Evolutionary conservation across 2,888 invertebrate species (phyloP), one percentile per base, ranked within the genome.

Genomic region (Erebia ligea): DNA sequence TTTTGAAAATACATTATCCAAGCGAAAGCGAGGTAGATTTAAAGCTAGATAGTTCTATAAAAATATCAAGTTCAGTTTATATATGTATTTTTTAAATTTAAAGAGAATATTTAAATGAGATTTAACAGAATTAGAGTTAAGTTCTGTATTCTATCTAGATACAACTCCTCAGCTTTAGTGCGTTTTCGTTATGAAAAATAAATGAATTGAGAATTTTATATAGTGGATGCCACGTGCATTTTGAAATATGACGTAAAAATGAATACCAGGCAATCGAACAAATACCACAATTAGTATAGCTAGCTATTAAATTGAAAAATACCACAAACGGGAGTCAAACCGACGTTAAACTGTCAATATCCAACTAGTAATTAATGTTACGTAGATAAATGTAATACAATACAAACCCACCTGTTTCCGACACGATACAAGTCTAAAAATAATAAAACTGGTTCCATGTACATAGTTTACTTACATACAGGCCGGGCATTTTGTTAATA

Each of bases 381-480:
- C 63, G 19, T 50, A 54, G 58, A 52, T 66, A 71, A 9, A 67
- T 50, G 63, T 59, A 68, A 65, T 65, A 56, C 67, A 45, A 48
- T 64, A 48, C 67, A 63, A 34, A 57, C 19, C 34, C 73, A 71
- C 71, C 71, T 73, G 73, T 64, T 67, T 64, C 69, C 64, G 69
- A 56, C 73, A 71, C 67, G 67, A 67, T 68, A 73, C 59, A 8
- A 11, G 42, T 50, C 57, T 50, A 17, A 45, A 17, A 40, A 68
- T 63, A 19, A 19, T 69, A 48, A 11, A 69, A 68, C 59, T 40
- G 42, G 63, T 63, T 63, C 45, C 52, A 57, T 34, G 64, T 40
- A 59, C 50, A 34, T 61, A 42, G 15, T 59, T 50, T 25, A 63
- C 50, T 11, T 63, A 63, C 25, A 25, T 25, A 48, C n/a, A 19